phyloP scores from a whole-genome alignment of 2,888 invertebrate genomes.

The Anodontia alba region DNA sequence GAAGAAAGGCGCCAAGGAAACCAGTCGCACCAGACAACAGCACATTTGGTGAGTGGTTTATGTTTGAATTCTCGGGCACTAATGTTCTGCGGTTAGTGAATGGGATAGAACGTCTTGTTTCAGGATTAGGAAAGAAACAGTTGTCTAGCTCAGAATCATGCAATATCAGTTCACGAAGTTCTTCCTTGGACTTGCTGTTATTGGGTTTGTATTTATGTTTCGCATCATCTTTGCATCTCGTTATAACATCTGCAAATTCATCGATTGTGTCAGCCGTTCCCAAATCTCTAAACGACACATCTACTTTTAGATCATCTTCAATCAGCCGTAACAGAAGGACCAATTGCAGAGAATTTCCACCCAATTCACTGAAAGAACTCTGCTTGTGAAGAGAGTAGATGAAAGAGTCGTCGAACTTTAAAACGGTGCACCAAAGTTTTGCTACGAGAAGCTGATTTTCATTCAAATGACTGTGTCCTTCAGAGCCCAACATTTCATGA shows the following conservation, averaged over 20 bases:
- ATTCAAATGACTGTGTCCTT: constrained; percentile 66
- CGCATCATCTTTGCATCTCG: constrained; percentile 50
- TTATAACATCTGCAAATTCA: constrained; percentile 66
- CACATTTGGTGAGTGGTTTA: constrained; percentile 64
- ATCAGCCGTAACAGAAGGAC: constrained; percentile 65
- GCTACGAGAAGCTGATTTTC: constrained; percentile 66
- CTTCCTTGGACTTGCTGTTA: constrained; percentile 39
- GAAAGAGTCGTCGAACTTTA: constrained; percentile 65
- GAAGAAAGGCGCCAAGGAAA: constrained; percentile 70
- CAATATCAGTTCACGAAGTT: constrained; percentile 59
- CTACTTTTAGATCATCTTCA: constrained; percentile 60
- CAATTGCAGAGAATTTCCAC: constrained; percentile 75
- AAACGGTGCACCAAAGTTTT: constrained; percentile 64
- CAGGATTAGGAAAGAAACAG: constrained; percentile 40
- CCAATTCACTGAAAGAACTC: constrained; percentile 73
- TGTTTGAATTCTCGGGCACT: constrained; percentile 33
- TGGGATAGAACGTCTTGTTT: constrained; percentile 54
- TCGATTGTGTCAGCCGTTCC: constrained; percentile 69
- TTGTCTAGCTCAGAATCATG: constrained; percentile 61
- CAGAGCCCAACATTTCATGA: constrained; percentile 41
- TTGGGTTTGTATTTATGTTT: constrained; percentile 35
- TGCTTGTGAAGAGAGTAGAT: constrained; percentile 62
- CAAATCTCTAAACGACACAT: constrained; percentile 68
- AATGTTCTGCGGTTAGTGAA: constrained; percentile 43
- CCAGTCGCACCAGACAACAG: constrained; percentile 73